These are phyloP conservation scores for Vombatus ursinus DNA, from an alignment of 2,113 vertebrate genomes.

Conservation along the genomic window DNA sequence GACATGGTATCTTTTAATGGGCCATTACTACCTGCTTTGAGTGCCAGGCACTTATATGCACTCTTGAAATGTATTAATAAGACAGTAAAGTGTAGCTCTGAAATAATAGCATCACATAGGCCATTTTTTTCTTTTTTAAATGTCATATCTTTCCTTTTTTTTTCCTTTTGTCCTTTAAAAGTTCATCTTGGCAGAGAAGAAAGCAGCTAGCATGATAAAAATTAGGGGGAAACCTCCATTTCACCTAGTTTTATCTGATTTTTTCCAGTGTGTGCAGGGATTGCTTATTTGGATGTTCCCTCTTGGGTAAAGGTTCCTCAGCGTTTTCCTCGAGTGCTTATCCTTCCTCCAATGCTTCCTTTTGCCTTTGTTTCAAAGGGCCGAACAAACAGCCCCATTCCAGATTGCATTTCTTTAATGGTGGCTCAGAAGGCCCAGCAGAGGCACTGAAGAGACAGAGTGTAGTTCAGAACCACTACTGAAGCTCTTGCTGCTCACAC, in stretches of 20 bases:
- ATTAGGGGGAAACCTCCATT: constrained; percentile 46
- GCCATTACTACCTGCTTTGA: constrained; percentile 78
- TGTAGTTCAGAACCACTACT: constrained; percentile 25
- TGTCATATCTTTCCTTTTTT: constrained; percentile 49
- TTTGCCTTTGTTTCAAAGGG: constrained; percentile 40
- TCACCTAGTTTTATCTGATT: constrained; percentile 43
- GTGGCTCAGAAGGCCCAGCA: constrained; percentile 40
- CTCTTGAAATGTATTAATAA: constrained; percentile 78
- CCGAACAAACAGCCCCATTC: constrained; percentile 49
- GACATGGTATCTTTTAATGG: constrained; percentile 78
- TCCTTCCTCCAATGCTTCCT: constrained; percentile 24
- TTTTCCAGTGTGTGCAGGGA: constrained; percentile 27
- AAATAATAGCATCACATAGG: constrained; percentile 71
- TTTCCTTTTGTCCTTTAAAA: constrained; percentile 67
- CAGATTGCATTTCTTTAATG: constrained; percentile 58
- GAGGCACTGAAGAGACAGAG: constrained; percentile 41
- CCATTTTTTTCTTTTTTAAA: constrained; percentile 54
- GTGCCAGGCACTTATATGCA: constrained; percentile 78
- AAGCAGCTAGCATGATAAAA: constrained; percentile 51
- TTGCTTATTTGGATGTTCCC: constrained; percentile 62
- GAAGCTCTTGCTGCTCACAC: constrained; percentile 13
- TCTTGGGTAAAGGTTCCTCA: not conserved
- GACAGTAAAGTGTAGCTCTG: constrained; percentile 70
- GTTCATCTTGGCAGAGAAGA: constrained; percentile 52
- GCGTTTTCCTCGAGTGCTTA: constrained; percentile 35